These are phyloP conservation scores for Tupiocoris notatus DNA, from an alignment of 2,888 invertebrate genomes.

Conservation along the genomic window DNA sequence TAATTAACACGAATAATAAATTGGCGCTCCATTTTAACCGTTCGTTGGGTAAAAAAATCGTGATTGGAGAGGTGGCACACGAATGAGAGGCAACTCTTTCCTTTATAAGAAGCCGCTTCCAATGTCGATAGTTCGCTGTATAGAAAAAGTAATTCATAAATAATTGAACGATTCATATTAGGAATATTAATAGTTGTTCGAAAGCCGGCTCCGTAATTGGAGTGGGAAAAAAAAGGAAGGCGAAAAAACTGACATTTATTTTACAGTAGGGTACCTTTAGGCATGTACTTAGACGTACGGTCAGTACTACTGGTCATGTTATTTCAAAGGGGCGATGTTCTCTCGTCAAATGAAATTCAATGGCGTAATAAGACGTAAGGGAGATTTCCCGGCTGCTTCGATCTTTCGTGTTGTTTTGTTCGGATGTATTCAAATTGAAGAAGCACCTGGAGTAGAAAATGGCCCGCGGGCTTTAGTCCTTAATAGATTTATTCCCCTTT, in stretches of 20 bases:
- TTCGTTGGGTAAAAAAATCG: no score
- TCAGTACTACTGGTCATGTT: no score
- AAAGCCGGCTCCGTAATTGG: not conserved
- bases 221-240: not conserved
- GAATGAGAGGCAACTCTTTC: no score
- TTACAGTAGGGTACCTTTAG: not conserved
- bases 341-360: not conserved
- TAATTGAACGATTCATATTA: not conserved
- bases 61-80: no score
- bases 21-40: no score
- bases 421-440: not conserved
- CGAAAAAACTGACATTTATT: not conserved
- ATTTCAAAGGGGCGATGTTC: not conserved
- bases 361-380: not conserved
- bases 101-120: no score
- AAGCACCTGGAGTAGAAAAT: not conserved
- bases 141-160: not conserved
- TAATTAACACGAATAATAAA: no score
- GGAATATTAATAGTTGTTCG: no score
- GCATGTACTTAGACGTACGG: not conserved
- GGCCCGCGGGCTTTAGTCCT: not conserved
- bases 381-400: not conserved
- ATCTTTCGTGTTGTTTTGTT: not conserved
- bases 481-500: slow-evolving; percentile 18
- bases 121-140: no score